phyloP scores from a whole-genome alignment of 2,888 invertebrate genomes.

The Nymphalis polychloros region DNA sequence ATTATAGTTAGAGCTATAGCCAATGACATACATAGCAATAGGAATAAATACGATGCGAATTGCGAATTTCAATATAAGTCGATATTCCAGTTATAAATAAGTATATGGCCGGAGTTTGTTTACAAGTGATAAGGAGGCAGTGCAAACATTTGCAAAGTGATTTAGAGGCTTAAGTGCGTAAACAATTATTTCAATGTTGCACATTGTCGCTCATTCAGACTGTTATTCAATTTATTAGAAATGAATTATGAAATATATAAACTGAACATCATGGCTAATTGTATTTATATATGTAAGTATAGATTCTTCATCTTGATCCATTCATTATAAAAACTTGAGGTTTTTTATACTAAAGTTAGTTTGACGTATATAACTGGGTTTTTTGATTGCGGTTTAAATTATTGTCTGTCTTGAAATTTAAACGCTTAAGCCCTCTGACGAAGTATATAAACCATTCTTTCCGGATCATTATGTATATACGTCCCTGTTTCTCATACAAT shows the following conservation, averaged over 20 bases:
- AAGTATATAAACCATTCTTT: too few relatives aligned
- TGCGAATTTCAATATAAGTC: slow-evolving; percentile 9
- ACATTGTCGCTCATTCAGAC: neutral
- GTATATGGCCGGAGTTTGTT: slow-evolving; percentile 20
- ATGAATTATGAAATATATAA: neutral
- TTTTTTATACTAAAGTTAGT: too few relatives aligned
- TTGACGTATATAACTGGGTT: too few relatives aligned
- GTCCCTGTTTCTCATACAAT: too few relatives aligned
- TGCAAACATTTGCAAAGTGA: slow-evolving; percentile 21
- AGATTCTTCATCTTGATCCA: too few relatives aligned
- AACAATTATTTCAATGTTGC: slow-evolving; percentile 5
- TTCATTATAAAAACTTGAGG: too few relatives aligned
- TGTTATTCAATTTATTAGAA: neutral
- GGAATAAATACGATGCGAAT: slow-evolving; percentile 13
- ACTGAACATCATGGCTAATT: neutral
- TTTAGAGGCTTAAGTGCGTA: slow-evolving; percentile 12
- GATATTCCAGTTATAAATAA: slow-evolving; percentile 8
- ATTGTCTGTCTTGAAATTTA: too few relatives aligned
- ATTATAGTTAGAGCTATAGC: neutral
- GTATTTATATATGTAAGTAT: neutral
- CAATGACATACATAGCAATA: neutral
- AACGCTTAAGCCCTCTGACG: too few relatives aligned
- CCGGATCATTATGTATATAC: too few relatives aligned
- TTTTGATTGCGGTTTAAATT: too few relatives aligned
- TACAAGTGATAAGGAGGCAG: slow-evolving; percentile 25